Base-by-base conservation (phyloP, 2,888 invertebrate species). In the Parnassius orleans region DNA sequence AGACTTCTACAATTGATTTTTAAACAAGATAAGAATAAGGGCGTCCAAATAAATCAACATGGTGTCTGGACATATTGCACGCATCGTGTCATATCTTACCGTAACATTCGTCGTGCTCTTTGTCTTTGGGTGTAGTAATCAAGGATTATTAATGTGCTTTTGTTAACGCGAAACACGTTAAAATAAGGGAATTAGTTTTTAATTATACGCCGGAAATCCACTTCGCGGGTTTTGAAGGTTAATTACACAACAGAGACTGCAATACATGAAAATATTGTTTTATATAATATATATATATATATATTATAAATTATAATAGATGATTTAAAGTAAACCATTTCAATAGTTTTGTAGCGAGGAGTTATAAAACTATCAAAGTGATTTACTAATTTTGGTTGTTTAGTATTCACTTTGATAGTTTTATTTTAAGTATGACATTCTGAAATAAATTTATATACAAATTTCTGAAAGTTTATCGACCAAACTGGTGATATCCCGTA, bases 61-160 rank as follows among this genome's bases (percentile, higher is more conserved):
- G 57, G 61, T 43, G 24, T 46, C 42, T 10, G 42, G 52, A 58
- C 52, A 51, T 55, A 63, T 59, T 59, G 63, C 52, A 24, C 14
- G 47, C 57, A 46, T 41, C 53, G 12, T 51, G 42, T 52, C 62
- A 54, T 48, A 55, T 53, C 33, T 59, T 57, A 47, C 48, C 44
- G 48, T 51, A 48, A 43, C 15, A 46, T 48, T 59, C 3, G 15
- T 59, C 10, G 41, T 19, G 46, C 57, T 64, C 69, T 69, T 71
- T 72, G 69, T 69, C 63, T 69, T 57, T 68, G 71, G 72, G 69
- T 81, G 80, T 81, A 78, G 71, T 80, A 80, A 80, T 84, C 78
- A 77, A 72, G 76, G 73, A 81, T 86, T 86, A 87, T 86, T 86
- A 84, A 89, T 85, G 81, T 75, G 75, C 85, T 86, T 87, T 86